Evolutionary conservation across 2,113 vertebrate genomes (phyloP), one percentile per base, ranked within the genome.

Genomic region (Sus scrofa): DNA sequence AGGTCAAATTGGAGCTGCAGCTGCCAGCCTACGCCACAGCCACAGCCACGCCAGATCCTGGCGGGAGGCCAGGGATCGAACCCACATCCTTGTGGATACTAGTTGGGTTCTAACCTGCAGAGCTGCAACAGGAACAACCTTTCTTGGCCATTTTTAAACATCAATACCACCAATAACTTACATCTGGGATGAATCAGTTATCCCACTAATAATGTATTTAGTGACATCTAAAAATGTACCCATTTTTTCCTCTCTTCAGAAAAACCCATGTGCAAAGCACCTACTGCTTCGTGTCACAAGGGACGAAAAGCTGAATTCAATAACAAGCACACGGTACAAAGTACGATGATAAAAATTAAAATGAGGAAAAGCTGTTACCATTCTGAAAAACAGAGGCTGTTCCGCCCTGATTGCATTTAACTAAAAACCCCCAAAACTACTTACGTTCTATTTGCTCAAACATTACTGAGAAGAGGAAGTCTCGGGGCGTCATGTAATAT

Each of bases 391-490:
- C 18, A 74, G 18, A 71, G 27, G 2, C 3, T 82, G 95, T 63
- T 77, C 26, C 67, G 34, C 16, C 2, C 20, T 74, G n/a, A 77
- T 86, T 79, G 24, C 62, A 82, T 90, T 78, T 62, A 19, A 77
- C 10, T 67, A 71, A 58, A 82, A 74, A 81, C 32, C 16, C 16
- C 32, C 65, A 78, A 96, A 92, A 79, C 6, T 85, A 98, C 99
- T 99, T 98, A 99, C 99, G 98, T 94, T 99, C 99, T 6, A 99
- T 98, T 14, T 99, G 98, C 95, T 99, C 99, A 97, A 99, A 99
- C 98, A 99, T 99, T 10, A 99, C 98, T 16, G 99, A 99, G 96
- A 98, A 99, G 67, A 99, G 98, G 98, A 99, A 99, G 98, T 99
- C 99, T 96, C 99, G 99, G 1, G 99, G 99, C 60, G 99, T 99